Conservation (phyloP, 1,140 invertebrate genomes). For the Drosophila ercepeae region DNA sequence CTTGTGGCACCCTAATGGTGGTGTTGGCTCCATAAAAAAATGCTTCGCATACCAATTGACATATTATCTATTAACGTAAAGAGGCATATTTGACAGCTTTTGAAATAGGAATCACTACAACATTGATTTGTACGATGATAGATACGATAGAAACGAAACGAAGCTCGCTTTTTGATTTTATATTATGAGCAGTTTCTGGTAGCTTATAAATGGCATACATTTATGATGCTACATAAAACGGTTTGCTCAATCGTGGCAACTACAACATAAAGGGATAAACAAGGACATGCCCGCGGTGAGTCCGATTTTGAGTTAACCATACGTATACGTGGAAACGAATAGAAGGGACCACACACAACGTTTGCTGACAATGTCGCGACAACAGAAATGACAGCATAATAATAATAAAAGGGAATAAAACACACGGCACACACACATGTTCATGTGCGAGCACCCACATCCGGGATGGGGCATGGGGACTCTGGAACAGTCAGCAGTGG, state of each 20-base stretch:
- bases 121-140: conserved; percentile 50
- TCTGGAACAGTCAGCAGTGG: conserved; percentile 26
- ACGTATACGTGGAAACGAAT: neutral
- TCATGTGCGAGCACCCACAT: neutral
- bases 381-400: conserved; percentile 78
- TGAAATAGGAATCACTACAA: conserved; percentile 1
- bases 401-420: conserved; percentile 74
- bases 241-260: conserved; percentile 11
- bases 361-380: conserved; percentile 76
- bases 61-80: conserved; percentile 27
- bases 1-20: neutral
- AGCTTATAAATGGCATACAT: conserved; percentile 11
- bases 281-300: conserved; percentile 12
- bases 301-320: neutral
- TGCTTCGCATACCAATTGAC: neutral
- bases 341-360: conserved; percentile 38
- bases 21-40: neutral
- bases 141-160: conserved; percentile 3
- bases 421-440: conserved; percentile 22
- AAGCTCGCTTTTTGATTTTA: neutral
- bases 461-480: conserved; percentile 1
- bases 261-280: conserved; percentile 21
- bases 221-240: conserved; percentile 15
- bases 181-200: conserved; percentile 4
- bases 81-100: conserved; percentile 12